Base-by-base conservation (phyloP, 1,140 invertebrate genomes). In the Drosophila funebris region DNA sequence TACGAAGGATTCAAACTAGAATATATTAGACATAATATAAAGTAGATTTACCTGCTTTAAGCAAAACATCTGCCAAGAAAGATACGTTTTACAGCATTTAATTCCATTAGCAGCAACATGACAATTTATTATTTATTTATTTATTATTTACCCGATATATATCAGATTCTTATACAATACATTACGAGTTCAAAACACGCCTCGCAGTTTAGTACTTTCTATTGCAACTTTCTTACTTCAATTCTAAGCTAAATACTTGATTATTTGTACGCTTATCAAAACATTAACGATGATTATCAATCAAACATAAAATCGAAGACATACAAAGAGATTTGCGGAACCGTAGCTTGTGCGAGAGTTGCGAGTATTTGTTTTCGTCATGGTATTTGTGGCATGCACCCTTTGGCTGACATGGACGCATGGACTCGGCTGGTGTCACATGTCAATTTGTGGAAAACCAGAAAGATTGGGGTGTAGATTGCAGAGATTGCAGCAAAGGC, bases 371-470 rank as follows among this genome's bases (percentile, higher is more conserved):
- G n/a, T n/a, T 74, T 87, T 87, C 81, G 82, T 87, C 82, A 85
- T 63, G 76, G 48, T 39, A 43, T 46, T 46, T 39, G 27, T 53
- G 54, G 74, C 50, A 48, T 74, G 58, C 50, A 81, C 78, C 80
- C 78, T 81, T 73, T 81, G 50, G 39, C 76, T 16, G 58, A 29
- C 39, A 27, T 37, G 18, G 27, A 14, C 18, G 27, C 18, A 24
- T 62, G 56, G 76, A 66, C 31, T 69, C 56, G 64, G 36, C 62
- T 53, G 82, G 76, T 87, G 83, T 88, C 83, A 87, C 83, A 87
- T 87, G 83, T 87, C 83, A 87, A 87, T 87, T 82, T 83, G 78
- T 76, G 76, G 56, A 64, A 61, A 77, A 73, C 48, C 48, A 61
- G 14, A 24, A 62, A 63, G 53, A 76, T 61, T 63, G 31, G 16